Percentiles rank a stretch among this genome's conserved stretches.
These are phyloP conservation scores for Cydia amplana DNA, from an alignment of 1,140 invertebrate species.

Conservation along the genomic window DNA sequence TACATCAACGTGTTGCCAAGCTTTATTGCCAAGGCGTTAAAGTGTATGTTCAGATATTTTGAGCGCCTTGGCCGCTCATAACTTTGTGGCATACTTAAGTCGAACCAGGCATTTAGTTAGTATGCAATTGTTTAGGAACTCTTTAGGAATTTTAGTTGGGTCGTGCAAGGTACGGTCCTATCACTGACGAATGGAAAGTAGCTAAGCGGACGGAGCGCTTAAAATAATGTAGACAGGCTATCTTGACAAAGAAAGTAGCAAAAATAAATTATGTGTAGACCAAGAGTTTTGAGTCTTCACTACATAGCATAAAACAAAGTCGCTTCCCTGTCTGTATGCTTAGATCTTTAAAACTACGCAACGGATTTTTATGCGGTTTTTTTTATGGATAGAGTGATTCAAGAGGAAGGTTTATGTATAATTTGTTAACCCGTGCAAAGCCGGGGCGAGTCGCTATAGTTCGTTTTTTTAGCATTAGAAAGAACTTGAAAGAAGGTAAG, in stretches of 20 bases:
- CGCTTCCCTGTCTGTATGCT: too few species aligned
- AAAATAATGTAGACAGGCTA: background rate
- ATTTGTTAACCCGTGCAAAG: too few species aligned
- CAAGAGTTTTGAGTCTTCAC: too few species aligned
- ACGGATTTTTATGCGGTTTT: too few species aligned
- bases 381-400: too few species aligned
- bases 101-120: background rate
- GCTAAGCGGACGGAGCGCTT: background rate
- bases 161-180: background rate
- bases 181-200: background rate
- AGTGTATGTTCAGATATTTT: background rate
- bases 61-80: background rate
- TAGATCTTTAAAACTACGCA: too few species aligned
- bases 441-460: too few species aligned
- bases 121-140: conserved; percentile 2
- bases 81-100: background rate
- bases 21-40: background rate
- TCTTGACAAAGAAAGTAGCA: background rate
- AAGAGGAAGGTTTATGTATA: too few species aligned
- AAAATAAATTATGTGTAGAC: background rate
- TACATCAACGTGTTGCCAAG: background rate
- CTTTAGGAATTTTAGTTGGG: conserved; percentile 2
- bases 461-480: too few species aligned
- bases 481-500: too few species aligned
- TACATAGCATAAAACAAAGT: too few species aligned